phyloP scores from a whole-genome alignment of 2,888 invertebrate species.

The Periphyllus acericola region DNA sequence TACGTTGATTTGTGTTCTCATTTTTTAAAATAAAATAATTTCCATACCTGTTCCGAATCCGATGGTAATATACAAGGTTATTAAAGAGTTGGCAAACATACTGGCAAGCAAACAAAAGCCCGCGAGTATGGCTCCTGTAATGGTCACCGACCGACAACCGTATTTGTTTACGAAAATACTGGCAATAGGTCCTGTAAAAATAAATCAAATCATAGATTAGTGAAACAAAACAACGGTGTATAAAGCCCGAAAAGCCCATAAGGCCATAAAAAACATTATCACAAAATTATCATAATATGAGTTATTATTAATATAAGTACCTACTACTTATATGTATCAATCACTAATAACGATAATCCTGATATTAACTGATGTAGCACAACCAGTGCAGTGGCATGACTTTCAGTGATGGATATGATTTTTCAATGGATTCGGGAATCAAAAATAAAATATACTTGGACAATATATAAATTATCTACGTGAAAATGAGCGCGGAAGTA shows the following conservation, averaged over 20 bases:
- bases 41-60: slow-evolving; percentile 84
- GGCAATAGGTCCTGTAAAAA: slow-evolving; percentile 87
- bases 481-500: too few relatives aligned
- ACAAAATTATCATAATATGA: background rate
- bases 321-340: background rate
- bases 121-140: slow-evolving; percentile 85
- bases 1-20: too few relatives aligned
- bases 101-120: slow-evolving; percentile 82
- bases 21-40: background rate
- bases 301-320: background rate
- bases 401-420: too few relatives aligned
- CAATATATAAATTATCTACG: too few relatives aligned
- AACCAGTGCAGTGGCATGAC: too few relatives aligned
- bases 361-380: too few relatives aligned
- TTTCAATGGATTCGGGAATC: too few relatives aligned
- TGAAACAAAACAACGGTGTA: background rate
- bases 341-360: background rate
- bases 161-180: slow-evolving; percentile 94
- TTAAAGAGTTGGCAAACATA: slow-evolving; percentile 83
- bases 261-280: background rate
- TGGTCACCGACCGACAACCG: slow-evolving; percentile 91
- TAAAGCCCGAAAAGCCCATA: background rate
- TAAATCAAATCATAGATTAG: slow-evolving; percentile 29
- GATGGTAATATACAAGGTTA: slow-evolving; percentile 89
- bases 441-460: too few relatives aligned